A percentile compares a stretch with the other conserved stretches of the same genome.
phyloP scores from a whole-genome alignment of 2,888 invertebrate genomes.

The Microchrysa polita region DNA sequence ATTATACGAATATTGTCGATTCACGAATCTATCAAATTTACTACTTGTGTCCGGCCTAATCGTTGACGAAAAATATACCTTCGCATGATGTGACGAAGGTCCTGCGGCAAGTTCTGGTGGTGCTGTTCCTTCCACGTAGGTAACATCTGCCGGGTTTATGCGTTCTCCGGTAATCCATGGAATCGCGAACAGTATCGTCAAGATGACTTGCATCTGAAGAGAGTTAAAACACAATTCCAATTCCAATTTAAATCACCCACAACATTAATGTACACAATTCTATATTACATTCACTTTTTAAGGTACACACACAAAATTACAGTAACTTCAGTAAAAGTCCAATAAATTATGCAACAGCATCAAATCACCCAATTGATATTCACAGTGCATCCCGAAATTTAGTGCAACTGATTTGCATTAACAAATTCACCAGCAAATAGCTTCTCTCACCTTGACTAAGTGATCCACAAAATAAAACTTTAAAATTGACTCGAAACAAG shows the following conservation, averaged over 20 bases:
- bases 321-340: too few species aligned
- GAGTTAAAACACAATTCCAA: neutral
- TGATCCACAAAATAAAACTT: conserved; percentile 39
- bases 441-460: conserved; percentile 19
- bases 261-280: conserved; percentile 2
- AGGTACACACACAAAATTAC: too few species aligned
- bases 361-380: conserved; percentile 6
- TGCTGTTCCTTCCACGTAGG: conserved; percentile 63
- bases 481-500: conserved; percentile 15
- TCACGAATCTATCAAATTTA: too few species aligned
- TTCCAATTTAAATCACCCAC: neutral
- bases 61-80: neutral
- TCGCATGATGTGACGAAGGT: conserved; percentile 47
- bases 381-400: conserved; percentile 12
- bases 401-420: neutral
- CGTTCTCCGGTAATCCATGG: conserved; percentile 50
- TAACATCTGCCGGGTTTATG: conserved; percentile 67
- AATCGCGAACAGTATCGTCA: conserved; percentile 1
- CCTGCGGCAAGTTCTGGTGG: conserved; percentile 58
- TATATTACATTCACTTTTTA: neutral
- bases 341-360: neutral
- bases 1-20: too few species aligned
- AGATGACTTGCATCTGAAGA: conserved; percentile 22
- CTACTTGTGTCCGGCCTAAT: neutral
- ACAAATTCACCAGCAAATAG: neutral